A percentile compares a stretch with the other conserved stretches of the same genome.
These are phyloP conservation scores for Heteronetta atricapilla DNA, from an alignment of 2,113 vertebrate species.

Conservation along the genomic window DNA sequence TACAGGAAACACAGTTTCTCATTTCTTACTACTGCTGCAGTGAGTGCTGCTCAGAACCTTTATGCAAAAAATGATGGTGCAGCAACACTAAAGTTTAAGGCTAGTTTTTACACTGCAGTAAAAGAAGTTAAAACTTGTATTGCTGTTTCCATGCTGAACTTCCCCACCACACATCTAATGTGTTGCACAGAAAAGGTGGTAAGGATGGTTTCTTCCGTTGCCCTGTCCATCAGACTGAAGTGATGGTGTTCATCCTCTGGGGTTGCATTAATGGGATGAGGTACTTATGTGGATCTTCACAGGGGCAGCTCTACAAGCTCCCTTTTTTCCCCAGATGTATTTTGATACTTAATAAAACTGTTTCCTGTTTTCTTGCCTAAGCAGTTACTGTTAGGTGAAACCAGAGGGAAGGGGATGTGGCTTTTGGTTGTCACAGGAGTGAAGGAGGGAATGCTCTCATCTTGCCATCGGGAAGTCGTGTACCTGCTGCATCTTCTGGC, in stretches of 20 bases:
- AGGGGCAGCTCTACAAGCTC: neutral
- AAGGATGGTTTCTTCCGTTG: neutral
- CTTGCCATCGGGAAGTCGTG: fast-evolving
- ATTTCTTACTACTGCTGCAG: neutral
- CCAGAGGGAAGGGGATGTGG: neutral
- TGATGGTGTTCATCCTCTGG: neutral
- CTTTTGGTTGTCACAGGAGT: fast-evolving
- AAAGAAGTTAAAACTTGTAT: fast-evolving
- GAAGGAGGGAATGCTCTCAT: neutral
- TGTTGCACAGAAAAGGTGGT: neutral
- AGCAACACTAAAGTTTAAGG: neutral
- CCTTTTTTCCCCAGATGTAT: neutral
- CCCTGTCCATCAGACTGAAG: neutral
- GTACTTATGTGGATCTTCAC: neutral
- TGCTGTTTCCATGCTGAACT: neutral
- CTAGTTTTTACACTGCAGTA: neutral
- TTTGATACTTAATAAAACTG: neutral
- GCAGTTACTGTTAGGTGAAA: neutral
- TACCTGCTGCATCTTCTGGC: neutral
- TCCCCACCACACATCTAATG: fast-evolving
- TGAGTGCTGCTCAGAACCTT: neutral
- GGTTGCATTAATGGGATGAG: fast-evolving
- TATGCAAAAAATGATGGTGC: neutral
- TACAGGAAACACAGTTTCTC: neutral
- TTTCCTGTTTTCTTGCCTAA: neutral